These are phyloP conservation scores for Tenrec ecaudatus DNA, from an alignment of 2,113 vertebrate species.

Conservation along the genomic window DNA sequence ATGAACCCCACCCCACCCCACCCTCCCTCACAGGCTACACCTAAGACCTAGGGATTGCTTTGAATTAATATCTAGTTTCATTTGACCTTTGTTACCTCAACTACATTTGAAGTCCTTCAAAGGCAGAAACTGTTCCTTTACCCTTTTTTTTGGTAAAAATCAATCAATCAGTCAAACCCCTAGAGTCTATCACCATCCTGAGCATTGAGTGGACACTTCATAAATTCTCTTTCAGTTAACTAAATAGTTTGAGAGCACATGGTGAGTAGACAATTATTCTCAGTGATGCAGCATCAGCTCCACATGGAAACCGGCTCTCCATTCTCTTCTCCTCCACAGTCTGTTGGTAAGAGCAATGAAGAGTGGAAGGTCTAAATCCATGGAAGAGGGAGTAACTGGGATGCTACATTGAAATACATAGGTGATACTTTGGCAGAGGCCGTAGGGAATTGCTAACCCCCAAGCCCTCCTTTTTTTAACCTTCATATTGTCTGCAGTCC, in stretches of 20 bases:
- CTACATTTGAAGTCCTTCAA: background rate
- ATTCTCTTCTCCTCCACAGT: background rate
- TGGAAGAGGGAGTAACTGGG: background rate
- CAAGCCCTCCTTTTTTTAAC: background rate
- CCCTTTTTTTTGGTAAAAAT: background rate
- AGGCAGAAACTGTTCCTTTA: background rate
- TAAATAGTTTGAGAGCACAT: background rate
- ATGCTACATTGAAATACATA: background rate
- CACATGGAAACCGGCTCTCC: background rate
- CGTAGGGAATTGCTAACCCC: background rate
- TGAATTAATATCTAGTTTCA: background rate
- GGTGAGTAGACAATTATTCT: background rate
- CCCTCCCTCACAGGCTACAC: background rate
- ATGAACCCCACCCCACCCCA: background rate
- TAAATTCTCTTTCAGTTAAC: background rate
- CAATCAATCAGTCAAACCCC: background rate
- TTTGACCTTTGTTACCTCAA: background rate
- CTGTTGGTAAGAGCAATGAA: background rate
- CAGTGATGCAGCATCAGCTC: background rate
- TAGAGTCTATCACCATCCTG: background rate
- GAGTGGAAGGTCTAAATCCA: background rate
- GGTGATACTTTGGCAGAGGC: background rate
- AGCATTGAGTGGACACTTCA: background rate
- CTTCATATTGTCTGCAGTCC: background rate
- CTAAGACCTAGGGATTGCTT: background rate